A percentile compares a stretch with the other conserved stretches of the same genome.
Conservation (phyloP, 2,113 vertebrate genomes). For the Ginglymostoma cirratum region DNA sequence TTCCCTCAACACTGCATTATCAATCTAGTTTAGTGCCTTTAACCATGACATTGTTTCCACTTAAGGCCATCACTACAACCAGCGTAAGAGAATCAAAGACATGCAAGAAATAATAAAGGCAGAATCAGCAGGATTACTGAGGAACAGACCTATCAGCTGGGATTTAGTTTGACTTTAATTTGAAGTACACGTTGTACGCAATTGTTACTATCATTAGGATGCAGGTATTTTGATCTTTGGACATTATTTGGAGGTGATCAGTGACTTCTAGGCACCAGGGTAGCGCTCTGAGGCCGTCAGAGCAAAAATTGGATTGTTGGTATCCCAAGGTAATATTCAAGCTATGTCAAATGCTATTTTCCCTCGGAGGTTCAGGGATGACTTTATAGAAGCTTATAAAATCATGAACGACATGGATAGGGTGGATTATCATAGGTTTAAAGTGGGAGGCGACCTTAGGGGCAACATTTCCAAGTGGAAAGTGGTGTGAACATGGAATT, state of each 20-base stretch:
- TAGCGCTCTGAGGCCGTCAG: no score
- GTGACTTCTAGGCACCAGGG: no score
- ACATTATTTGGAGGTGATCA: no score
- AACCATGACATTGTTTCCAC: neutral
- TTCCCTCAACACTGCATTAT: neutral
- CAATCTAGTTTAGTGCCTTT: neutral
- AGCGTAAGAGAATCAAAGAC: neutral
- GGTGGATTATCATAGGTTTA: no score
- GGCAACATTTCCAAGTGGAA: no score
- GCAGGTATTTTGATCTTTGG: neutral
- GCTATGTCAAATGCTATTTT: no score
- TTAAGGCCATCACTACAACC: neutral
- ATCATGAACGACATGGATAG: no score
- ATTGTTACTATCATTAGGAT: neutral
- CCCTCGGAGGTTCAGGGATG: no score
- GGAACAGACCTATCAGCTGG: neutral
- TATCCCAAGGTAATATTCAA: neutral
- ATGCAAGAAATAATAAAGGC: neutral
- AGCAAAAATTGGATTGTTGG: neutral
- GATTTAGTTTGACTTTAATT: neutral
- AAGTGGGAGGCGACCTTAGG: no score
- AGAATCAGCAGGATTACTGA: no score
- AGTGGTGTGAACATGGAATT: no score
- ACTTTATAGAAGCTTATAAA: no score
- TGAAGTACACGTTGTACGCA: neutral